A percentile compares a stretch with the other conserved stretches of the same genome.
Evolutionary conservation across 1,140 invertebrate genomes (phyloP).

Genomic region (Cepaea nemoralis): DNA sequence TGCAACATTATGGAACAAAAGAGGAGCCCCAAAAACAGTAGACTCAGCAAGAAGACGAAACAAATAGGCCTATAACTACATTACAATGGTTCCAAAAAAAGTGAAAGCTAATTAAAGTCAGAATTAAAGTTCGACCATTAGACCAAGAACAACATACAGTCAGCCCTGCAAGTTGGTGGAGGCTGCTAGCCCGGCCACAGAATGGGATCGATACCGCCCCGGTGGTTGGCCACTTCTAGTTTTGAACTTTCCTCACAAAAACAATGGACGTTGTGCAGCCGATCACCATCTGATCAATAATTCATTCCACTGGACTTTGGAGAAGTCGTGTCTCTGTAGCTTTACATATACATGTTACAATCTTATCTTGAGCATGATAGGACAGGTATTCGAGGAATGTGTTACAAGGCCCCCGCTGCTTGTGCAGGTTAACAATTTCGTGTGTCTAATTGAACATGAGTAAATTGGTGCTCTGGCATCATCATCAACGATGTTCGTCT

Average conservation of each 20-base stretch:
- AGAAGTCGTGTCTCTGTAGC: neutral
- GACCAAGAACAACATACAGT: too few species aligned
- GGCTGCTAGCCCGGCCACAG: too few species aligned
- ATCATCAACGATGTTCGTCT: too few species aligned
- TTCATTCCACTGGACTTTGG: neutral
- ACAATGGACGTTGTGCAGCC: neutral
- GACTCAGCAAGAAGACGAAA: too few species aligned
- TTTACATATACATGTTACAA: too few species aligned
- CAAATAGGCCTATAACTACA: too few species aligned
- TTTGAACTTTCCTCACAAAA: conserved; percentile 3
- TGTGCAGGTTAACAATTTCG: neutral
- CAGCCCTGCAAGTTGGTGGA: too few species aligned
- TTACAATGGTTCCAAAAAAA: too few species aligned
- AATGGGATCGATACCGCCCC: conserved; percentile 5
- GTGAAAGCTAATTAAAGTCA: too few species aligned
- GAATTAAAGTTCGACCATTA: too few species aligned
- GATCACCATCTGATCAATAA: neutral
- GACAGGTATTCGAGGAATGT: neutral
- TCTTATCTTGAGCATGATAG: neutral
- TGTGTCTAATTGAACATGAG: neutral
- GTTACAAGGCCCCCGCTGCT: neutral
- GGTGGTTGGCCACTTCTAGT: neutral
- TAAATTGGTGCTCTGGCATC: neutral
- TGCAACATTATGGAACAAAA: too few species aligned
- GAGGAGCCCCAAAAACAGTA: too few species aligned